A percentile compares a stretch with the other conserved stretches of the same genome.
Conservation (phyloP, 2,113 vertebrate species). For the Saccopteryx bilineata region DNA sequence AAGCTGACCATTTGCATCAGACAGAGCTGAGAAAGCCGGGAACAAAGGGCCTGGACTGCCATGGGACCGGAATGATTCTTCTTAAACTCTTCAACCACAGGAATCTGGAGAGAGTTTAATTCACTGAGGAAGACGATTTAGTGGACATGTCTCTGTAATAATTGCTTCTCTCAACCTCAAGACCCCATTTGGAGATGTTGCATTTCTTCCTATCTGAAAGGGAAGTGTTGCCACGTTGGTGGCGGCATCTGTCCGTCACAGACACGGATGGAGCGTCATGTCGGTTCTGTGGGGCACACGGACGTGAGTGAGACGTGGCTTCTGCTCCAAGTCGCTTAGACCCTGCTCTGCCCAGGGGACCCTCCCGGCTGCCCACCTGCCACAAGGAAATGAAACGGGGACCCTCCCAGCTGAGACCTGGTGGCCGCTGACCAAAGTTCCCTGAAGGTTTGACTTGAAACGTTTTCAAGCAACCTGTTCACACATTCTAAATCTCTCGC, state of each 20-base stretch:
- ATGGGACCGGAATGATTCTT: conserved; percentile 75
- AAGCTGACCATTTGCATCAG: conserved; percentile 76
- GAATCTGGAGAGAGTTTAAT: conserved; percentile 81
- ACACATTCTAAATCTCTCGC: conserved; percentile 39
- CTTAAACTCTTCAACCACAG: conserved; percentile 81
- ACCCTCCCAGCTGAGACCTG: not conserved
- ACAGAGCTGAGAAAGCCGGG: conserved; percentile 52
- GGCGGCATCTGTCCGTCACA: conserved; percentile 72
- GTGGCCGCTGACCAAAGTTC: not conserved
- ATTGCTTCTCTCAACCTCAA: conserved; percentile 60
- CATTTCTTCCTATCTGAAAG: conserved; percentile 64
- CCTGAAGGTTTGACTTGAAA: conserved; percentile 22
- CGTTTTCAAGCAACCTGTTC: conserved; percentile 46
- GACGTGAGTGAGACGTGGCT: not conserved
- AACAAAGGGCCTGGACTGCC: conserved; percentile 68
- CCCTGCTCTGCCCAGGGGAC: accelerated
- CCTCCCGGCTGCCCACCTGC: not conserved
- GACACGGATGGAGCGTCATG: accelerated
- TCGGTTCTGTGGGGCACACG: not conserved
- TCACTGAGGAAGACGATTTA: conserved; percentile 80
- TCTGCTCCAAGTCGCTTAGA: not conserved
- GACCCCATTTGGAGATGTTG: conserved; percentile 66
- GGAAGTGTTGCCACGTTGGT: conserved; percentile 78
- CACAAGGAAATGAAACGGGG: accelerated
- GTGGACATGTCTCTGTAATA: conserved; percentile 66